Percentiles rank a stretch among this genome's conserved stretches.
These are phyloP conservation scores for Hapalemur alaotrensis DNA, from an alignment of 2,797 vertebrate species.

Conservation along the genomic window DNA sequence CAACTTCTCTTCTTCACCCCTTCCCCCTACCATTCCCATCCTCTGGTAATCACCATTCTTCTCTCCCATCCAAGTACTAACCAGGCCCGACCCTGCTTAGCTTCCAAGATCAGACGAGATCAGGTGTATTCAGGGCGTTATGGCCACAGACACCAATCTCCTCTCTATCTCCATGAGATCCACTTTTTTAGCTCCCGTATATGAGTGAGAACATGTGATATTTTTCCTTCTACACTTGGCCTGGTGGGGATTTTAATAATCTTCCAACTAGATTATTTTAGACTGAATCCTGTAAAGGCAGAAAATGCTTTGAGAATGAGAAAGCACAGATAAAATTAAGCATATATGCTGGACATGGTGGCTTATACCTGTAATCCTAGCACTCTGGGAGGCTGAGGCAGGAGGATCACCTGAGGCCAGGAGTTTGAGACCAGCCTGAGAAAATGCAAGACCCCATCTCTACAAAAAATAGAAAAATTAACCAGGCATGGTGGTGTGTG, in stretches of 20 bases:
- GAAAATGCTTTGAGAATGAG: background rate
- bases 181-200: background rate
- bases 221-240: background rate
- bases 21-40: background rate
- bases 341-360: background rate
- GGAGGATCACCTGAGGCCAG: background rate
- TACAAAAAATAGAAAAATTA: background rate
- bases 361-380: background rate
- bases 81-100: no score
- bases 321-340: slow-evolving; percentile 1
- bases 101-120: no score
- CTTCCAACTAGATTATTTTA: slow-evolving; percentile 16
- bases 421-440: background rate
- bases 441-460: background rate
- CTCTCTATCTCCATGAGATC: background rate
- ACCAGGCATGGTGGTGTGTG: background rate
- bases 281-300: background rate
- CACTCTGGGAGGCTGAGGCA: background rate
- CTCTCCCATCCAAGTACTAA: background rate
- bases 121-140: no score
- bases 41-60: background rate
- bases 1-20: background rate
- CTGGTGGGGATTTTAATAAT: background rate
- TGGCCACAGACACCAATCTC: background rate
- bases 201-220: background rate